Percentiles rank a stretch among this genome's conserved stretches.
Evolutionary conservation across 1,140 invertebrate species (phyloP).

Genomic region (Megalopta genalis): DNA sequence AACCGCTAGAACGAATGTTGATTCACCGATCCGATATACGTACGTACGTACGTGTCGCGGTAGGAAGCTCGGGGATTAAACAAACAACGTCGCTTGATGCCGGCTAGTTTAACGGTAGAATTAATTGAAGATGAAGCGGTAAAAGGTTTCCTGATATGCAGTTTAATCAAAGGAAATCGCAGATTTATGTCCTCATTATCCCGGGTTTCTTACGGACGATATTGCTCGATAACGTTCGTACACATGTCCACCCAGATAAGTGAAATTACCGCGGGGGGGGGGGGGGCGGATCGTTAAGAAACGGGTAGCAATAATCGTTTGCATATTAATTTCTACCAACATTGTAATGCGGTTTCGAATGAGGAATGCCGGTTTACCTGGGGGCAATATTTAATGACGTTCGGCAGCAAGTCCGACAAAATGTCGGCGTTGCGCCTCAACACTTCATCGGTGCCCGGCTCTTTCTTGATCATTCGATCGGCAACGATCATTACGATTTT

Average conservation of each 20-base stretch:
- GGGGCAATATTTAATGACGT: slow-evolving; percentile 79
- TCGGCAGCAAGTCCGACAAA: slow-evolving; percentile 77
- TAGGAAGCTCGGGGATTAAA: no score
- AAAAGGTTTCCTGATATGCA: background rate
- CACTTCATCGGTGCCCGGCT: slow-evolving; percentile 66
- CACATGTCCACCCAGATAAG: no score
- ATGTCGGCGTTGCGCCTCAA: slow-evolving; percentile 78
- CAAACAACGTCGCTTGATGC: slow-evolving; percentile 1
- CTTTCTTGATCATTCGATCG: slow-evolving; percentile 42
- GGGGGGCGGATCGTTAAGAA: no score
- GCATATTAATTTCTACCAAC: no score
- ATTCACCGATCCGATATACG: background rate
- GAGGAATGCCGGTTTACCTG: slow-evolving; percentile 68
- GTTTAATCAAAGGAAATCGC: background rate
- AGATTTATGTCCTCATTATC: no score
- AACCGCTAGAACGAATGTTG: background rate
- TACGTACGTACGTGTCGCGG: no score
- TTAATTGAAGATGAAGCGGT: slow-evolving; percentile 17
- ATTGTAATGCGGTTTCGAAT: no score
- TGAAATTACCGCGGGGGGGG: no score
- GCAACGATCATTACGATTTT: slow-evolving; percentile 81
- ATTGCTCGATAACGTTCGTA: no score
- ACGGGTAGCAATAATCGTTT: no score
- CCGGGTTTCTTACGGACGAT: no score
- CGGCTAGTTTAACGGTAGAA: background rate